A percentile compares a stretch with the other conserved stretches of the same genome.
phyloP scores from a whole-genome alignment of 2,888 invertebrate genomes.

The Myathropa florea region DNA sequence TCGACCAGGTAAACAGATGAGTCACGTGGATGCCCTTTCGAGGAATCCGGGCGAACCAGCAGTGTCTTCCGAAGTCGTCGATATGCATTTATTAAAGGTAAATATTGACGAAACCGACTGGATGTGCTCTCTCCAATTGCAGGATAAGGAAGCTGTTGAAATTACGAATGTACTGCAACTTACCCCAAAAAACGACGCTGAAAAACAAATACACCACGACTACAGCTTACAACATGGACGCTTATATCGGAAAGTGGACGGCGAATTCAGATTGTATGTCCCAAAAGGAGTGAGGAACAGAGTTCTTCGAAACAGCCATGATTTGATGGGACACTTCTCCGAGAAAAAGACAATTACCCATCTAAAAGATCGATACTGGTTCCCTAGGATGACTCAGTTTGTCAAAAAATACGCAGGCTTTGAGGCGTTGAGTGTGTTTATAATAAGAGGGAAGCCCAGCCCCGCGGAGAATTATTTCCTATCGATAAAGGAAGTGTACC shows the following conservation, averaged over 20 bases:
- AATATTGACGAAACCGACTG: background rate
- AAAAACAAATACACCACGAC: background rate
- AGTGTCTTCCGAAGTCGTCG: too few relatives aligned
- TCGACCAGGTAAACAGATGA: background rate
- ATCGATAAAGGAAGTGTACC: conserved; percentile 5
- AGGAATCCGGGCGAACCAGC: background rate
- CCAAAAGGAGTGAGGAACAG: too few relatives aligned
- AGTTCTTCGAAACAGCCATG: too few relatives aligned
- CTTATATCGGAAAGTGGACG: background rate
- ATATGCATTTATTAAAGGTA: too few relatives aligned
- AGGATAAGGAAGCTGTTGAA: background rate
- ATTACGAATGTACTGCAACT: background rate
- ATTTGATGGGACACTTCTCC: too few relatives aligned
- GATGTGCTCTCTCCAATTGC: background rate
- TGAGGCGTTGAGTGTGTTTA: conserved; percentile 25
- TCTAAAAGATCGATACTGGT: conserved; percentile 4
- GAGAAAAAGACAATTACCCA: too few relatives aligned
- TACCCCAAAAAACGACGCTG: background rate
- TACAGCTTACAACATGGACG: background rate
- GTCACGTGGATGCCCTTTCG: background rate
- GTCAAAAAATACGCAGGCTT: conserved; percentile 17
- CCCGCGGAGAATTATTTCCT: too few relatives aligned
- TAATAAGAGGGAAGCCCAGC: conserved; percentile 22
- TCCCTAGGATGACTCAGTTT: conserved; percentile 23
- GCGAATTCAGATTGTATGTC: background rate